A percentile compares a stretch with the other conserved stretches of the same genome.
Conservation (phyloP, 1,140 invertebrate genomes). For the Metaphire vulgaris region DNA sequence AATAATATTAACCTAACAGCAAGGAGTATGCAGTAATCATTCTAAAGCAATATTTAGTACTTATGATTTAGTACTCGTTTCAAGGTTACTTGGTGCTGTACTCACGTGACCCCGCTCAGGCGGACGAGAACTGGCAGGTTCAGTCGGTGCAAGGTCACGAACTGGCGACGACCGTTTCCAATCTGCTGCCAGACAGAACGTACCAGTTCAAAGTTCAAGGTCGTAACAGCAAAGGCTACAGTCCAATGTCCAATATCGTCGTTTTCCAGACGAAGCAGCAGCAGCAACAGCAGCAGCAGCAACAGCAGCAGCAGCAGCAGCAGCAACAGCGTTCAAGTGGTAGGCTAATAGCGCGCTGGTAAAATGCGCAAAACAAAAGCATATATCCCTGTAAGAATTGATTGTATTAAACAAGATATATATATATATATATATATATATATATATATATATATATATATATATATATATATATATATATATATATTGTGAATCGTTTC, state of each 20-base stretch:
- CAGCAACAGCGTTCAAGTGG: neutral
- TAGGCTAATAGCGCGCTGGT: neutral
- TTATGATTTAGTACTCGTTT: no score
- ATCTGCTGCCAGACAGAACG: conserved; percentile 1
- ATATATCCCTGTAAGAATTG: neutral
- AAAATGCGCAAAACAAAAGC: neutral
- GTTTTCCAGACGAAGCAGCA: neutral
- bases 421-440: no score
- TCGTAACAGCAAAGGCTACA: conserved; percentile 19
- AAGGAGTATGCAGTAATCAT: no score
- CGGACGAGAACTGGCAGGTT: conserved; percentile 11
- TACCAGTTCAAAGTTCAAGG: conserved; percentile 24
- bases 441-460: no score
- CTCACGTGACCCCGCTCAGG: neutral
- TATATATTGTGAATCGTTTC: no score
- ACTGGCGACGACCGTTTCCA: neutral
- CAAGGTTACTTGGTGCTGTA: conserved; percentile 11
- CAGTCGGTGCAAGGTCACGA: neutral
- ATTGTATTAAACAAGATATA: neutral
- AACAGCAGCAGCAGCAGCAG: neutral
- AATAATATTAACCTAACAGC: no score
- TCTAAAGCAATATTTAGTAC: no score
- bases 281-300: neutral
- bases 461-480: no score
- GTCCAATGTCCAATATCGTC: conserved; percentile 9